Conservation (phyloP, 2,113 vertebrate species). For the Corythornis madagascariensis region DNA sequence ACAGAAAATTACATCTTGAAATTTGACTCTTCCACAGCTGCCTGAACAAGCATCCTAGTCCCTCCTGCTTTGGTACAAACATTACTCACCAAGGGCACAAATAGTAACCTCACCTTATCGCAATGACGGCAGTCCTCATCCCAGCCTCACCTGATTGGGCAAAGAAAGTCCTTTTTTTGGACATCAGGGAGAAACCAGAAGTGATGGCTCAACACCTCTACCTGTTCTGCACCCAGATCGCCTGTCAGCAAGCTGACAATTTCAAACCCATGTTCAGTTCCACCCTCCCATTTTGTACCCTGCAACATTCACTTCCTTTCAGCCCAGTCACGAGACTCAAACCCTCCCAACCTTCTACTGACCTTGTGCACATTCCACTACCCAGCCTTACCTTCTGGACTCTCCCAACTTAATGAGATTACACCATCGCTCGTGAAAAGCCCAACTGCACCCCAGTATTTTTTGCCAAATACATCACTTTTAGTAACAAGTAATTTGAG, state of each 20-base stretch:
- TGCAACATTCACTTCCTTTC: accelerated
- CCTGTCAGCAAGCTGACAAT: accelerated
- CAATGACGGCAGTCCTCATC: accelerated
- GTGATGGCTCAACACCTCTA: accelerated
- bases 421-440: accelerated
- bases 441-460: accelerated
- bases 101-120: accelerated
- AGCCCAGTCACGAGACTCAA: accelerated
- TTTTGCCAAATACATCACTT: accelerated
- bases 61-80: accelerated
- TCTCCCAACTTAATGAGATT: accelerated
- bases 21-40: accelerated
- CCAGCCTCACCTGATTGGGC: accelerated
- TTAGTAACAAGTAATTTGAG: accelerated
- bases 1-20: accelerated
- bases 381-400: accelerated
- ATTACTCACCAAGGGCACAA: accelerated
- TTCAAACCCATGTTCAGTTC: too few relatives aligned
- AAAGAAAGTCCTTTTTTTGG: accelerated
- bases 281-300: too few relatives aligned
- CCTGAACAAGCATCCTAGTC: accelerated
- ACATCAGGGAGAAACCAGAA: accelerated
- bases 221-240: accelerated
- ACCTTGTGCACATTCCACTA: accelerated
- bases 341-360: too few relatives aligned